Base-by-base conservation (phyloP, 2,113 vertebrate genomes). In the Platysternon megacephalum region DNA sequence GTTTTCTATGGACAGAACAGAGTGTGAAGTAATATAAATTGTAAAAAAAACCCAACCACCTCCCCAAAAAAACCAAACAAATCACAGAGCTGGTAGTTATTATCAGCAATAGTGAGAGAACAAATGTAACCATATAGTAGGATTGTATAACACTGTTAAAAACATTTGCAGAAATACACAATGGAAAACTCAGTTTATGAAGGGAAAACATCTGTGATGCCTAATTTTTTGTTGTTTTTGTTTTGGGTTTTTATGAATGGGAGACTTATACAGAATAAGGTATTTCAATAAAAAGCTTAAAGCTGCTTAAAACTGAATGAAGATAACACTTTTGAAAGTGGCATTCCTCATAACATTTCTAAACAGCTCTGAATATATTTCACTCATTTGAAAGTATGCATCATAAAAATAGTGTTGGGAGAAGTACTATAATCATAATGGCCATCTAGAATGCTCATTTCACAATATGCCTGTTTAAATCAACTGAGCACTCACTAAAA, bases 181-280 rank as follows among this genome's bases (percentile, higher is more conserved):
- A 13, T 44, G 42, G 22, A 46, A 44, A 78, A 46, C 42, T 78
- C 24, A 78, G 24, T 46, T 78, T 46, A 7, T 44, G 74, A 46
- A 78, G 44, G 42, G 26, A 78, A 78, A 46, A 46, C 13, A 78
- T 12, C 26, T 28, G 24, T 44, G 24, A 39, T 5, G n/a, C 10
- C n/a, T 72, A n/a, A 72, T 39, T 72, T 72, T 39, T 72, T 72
- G 35, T 65, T n/a, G 17, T 21, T 22, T 72, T 72, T 5, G 46
- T 24, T 42, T 8, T 5, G 0, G 4, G 65, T 11, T 1, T 0
- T 0, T 0, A 0, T 0, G 6, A 35, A 8, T 3, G 24, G 0
- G 0, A 2, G 42, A 1, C 11, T 22, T 0, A 1, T 3, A 19
- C 0, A 1, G 72, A 78, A 22, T 2, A 4, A 0, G 65, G 21